Evolutionary conservation across 2,888 invertebrate genomes (phyloP), one percentile per base, ranked within the genome.

Genomic region (Morpho deidamia): DNA sequence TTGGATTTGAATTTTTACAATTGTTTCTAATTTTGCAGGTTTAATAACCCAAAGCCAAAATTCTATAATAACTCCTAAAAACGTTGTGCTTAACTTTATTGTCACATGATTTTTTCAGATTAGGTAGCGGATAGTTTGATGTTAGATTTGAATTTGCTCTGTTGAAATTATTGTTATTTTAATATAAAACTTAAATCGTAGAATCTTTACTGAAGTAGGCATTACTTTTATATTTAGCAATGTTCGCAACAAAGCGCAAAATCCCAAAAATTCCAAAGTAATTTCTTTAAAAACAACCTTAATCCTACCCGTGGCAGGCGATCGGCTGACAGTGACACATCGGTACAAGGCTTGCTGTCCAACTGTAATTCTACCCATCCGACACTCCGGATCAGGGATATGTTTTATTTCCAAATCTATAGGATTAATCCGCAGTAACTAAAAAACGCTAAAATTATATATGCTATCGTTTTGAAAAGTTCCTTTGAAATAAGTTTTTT

Each of bases 241-340:
- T 11, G 11, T 44, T 51, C 44, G 44, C 46, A 45, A 41, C 45
- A 47, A 33, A 43, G 35, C 43, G 42, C 37, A 37, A 39, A 44
- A 57, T 65, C 63, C 61, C 60, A 67, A 65, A 70, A 76, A 77
- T 71, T 69, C 70, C 65, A 57, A 55, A 71, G 75, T 78, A 79
- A 83, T 83, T 83, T 82, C 80, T 85, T 86, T 79, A 77, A 83
- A 84, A 85, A 80, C 69, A 68, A 69, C 72, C 72, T 74, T 87
- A 88, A 88, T 86, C 87, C 87, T 65, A 70, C 66, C 69, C 72
- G 71, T 65, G 70, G 74, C 73, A 73, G 72, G 75, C 71, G 82
- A 78, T 79, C 76, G 80, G 68, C 69, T 90, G 90, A 90, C 90
- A 89, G 85, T 90, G 90, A 90, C 90, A 87, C 88, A 90, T 90